Conservation (phyloP, 2,113 vertebrate species). For the Phaethon lepturus region DNA sequence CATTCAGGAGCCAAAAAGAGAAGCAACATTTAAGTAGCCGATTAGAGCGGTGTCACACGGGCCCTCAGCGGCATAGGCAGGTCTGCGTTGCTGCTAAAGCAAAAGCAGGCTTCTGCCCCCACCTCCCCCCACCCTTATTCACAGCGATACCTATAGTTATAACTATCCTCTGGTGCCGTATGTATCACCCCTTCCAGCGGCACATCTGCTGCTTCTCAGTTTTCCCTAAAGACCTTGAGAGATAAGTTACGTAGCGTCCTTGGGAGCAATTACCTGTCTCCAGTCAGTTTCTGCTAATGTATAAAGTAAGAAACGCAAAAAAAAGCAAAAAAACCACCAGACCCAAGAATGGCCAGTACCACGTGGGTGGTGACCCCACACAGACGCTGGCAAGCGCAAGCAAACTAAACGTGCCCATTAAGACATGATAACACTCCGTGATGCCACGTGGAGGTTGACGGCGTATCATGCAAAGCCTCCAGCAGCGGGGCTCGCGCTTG, state of each 20-base stretch:
- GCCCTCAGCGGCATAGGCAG: neutral
- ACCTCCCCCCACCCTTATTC: neutral
- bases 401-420: neutral
- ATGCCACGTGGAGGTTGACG: fast-evolving
- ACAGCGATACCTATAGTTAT: neutral
- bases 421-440: neutral
- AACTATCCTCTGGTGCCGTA: neutral
- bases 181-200: neutral
- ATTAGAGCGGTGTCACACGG: neutral
- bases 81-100: neutral
- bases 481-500: neutral
- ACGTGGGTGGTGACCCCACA: neutral
- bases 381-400: neutral
- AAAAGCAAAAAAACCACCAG: neutral
- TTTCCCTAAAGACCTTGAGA: neutral
- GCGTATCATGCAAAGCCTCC: neutral
- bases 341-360: too few species aligned
- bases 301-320: neutral
- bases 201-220: neutral
- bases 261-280: neutral
- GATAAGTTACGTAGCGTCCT: neutral
- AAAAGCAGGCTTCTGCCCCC: neutral
- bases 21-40: neutral
- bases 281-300: neutral
- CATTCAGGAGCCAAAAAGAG: neutral